Conservation (phyloP, 2,113 vertebrate species). For the Lepus americanus region DNA sequence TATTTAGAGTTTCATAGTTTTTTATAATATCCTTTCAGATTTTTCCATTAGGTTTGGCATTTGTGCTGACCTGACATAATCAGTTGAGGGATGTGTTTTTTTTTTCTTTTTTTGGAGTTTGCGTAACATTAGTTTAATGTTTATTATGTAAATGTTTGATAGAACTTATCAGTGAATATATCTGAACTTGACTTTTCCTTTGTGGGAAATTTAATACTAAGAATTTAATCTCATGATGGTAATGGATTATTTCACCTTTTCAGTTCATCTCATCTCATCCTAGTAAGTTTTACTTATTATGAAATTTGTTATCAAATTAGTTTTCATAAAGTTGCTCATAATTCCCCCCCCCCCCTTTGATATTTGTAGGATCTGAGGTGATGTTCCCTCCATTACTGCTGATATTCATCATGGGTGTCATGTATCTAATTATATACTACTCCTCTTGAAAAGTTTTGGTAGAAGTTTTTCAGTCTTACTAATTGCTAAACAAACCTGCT, state of each 20-base stretch:
- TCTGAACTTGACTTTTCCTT: background rate
- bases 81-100: background rate
- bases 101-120: background rate
- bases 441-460: background rate
- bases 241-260: slow-evolving; percentile 2
- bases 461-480: background rate
- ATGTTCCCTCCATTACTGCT: background rate
- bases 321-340: background rate
- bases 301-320: background rate
- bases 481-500: background rate
- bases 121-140: background rate
- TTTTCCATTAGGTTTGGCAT: background rate
- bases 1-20: background rate
- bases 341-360: background rate
- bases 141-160: background rate
- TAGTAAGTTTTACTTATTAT: slow-evolving; percentile 15
- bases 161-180: background rate
- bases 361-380: background rate
- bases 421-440: background rate
- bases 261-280: background rate
- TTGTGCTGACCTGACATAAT: background rate
- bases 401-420: background rate
- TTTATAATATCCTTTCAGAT: background rate
- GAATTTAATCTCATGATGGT: background rate
- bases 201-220: background rate